Conservation (phyloP, 2,113 vertebrate genomes). For the Charadrius vociferus region DNA sequence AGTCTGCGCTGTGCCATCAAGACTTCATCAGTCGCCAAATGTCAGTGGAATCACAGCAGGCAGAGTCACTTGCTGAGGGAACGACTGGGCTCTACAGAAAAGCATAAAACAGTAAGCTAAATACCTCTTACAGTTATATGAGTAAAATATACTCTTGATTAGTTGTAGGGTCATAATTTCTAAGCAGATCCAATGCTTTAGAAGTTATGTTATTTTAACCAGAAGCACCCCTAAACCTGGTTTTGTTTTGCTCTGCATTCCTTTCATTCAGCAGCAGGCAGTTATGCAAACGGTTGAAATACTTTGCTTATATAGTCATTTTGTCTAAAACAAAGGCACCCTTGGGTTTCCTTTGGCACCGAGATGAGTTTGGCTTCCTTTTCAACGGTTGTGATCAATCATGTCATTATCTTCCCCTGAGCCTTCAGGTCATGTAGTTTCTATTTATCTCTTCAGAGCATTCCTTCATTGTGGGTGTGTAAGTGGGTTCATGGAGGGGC, state of each 20-base stretch:
- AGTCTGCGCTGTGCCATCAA: rapidly evolving
- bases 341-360: neutral
- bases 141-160: neutral
- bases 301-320: neutral
- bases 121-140: neutral
- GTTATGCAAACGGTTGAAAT: neutral
- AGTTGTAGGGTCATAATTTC: neutral
- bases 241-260: neutral
- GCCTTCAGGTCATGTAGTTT: neutral
- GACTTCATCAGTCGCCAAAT: neutral
- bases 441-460: neutral
- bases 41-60: neutral
- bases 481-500: too few species aligned
- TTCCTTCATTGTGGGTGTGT: neutral
- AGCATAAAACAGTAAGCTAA: neutral
- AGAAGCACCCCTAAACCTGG: neutral
- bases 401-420: neutral
- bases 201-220: neutral
- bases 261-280: neutral
- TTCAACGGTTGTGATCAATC: neutral
- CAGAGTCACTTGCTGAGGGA: neutral
- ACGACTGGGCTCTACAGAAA: neutral
- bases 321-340: constrained; percentile 1
- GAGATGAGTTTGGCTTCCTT: neutral
- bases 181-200: neutral